Base-by-base conservation (phyloP, 2,113 vertebrate species). In the Poicephalus meyeri region DNA sequence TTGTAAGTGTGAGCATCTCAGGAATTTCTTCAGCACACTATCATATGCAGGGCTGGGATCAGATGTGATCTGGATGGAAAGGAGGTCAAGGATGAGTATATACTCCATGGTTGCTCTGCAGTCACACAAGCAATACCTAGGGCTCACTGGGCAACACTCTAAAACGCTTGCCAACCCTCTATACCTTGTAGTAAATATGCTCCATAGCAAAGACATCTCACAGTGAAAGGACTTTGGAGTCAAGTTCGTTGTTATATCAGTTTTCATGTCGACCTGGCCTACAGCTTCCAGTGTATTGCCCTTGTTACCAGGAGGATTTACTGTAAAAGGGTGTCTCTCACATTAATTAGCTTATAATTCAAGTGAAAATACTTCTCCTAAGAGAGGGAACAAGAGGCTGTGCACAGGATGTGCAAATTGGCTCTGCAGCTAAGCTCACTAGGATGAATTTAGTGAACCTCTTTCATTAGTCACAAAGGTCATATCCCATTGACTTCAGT, bases 401-500 rank as follows among this genome's bases (percentile, higher is more conserved):
- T 44, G n/a, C 25, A 58, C 4, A n/a, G 44, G 74, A 46, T 46
- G 21, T 71, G 33, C 31, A 74, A 68, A 83, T 25, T 11, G 46
- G 6, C 42, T 74, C 31, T 55, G 65, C 46, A 86, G 60, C 26
- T 50, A 84, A 65, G 42, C 11, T 68, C 46, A 41, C 52, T 41
- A 20, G 72, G 41, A 42, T 28, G 65, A 53, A 80, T 82, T 80
- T 92, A 86, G 82, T 71, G 41, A 52, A 63, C 77, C 19, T 69
- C 73, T 76, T 94, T 96, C 69, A 70, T 86, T 89, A 95, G 29
- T 56, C 93, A 71, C 1, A 5, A 66, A 80, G 91, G 71, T 94
- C 69, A 56, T 76, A 91, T 91, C 24, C 70, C 73, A 68, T 86
- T 94, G 86, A 94, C 87, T 94, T 83, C 25, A 28, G 37, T 74